These are phyloP conservation scores for Chionis minor DNA, from an alignment of 2,113 vertebrate species.

Conservation along the genomic window DNA sequence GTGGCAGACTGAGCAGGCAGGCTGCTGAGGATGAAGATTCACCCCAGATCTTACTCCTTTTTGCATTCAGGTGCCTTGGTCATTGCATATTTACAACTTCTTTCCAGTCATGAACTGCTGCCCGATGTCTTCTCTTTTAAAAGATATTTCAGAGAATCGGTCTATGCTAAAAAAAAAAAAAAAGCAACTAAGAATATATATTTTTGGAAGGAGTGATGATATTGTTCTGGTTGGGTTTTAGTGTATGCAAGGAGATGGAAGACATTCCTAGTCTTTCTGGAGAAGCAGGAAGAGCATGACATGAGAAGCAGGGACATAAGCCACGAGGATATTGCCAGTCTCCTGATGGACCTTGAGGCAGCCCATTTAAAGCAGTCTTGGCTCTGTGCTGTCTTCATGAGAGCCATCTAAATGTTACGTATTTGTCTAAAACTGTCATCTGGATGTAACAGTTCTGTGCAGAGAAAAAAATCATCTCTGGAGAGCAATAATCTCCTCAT, in stretches of 20 bases:
- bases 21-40: neutral
- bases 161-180: neutral
- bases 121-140: neutral
- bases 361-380: neutral
- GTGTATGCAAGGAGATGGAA: neutral
- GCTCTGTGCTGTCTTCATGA: neutral
- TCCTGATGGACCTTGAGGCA: neutral
- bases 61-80: neutral
- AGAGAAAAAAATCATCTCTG: neutral
- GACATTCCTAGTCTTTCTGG: neutral
- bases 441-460: rapidly evolving
- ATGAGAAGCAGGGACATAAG: neutral
- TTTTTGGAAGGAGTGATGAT: neutral
- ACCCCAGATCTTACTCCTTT: neutral
- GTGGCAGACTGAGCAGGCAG: neutral
- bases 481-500: neutral
- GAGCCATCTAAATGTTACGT: neutral
- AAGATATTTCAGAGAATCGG: neutral
- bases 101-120: neutral
- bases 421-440: neutral
- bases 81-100: neutral
- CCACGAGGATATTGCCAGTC: neutral
- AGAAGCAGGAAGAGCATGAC: neutral
- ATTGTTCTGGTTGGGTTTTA: neutral
- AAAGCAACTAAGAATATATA: neutral